phyloP scores from a whole-genome alignment of 2,797 vertebrate genomes.

The Eulemur albifrons region DNA sequence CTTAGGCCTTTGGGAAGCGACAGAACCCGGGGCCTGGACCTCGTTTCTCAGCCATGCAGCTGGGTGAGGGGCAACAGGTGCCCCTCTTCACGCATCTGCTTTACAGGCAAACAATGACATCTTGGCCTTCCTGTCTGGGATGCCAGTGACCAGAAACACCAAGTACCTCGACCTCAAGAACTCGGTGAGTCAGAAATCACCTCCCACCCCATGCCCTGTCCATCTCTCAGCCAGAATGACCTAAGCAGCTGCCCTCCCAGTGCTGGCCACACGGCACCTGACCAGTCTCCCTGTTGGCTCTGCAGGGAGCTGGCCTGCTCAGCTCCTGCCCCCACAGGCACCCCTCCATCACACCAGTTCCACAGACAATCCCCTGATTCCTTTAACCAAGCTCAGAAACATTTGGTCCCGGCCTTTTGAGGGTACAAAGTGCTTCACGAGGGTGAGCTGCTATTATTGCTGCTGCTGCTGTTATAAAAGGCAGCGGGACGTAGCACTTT shows the following conservation, averaged over 20 bases:
- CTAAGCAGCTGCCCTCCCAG: not conserved
- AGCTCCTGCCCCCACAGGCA: not conserved
- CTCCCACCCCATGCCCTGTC: fast-evolving
- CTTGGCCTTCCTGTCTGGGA: constrained; percentile 98
- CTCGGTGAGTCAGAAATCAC: constrained; percentile 87
- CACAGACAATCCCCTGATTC: not conserved
- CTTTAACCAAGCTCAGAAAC: not conserved
- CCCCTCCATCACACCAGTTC: not conserved
- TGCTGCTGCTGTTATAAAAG: not conserved
- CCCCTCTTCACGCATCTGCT: not conserved
- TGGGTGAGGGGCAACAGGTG: not conserved
- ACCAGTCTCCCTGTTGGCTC: not conserved
- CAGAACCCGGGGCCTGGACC: not conserved
- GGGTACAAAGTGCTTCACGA: not conserved
- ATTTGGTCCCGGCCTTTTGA: not conserved
- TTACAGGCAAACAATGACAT: constrained; percentile 97
- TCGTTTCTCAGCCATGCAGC: fast-evolving
- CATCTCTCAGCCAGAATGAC: not conserved
- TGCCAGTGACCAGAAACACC: constrained; percentile 97
- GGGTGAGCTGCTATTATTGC: not conserved
- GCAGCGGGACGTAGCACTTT: fast-evolving
- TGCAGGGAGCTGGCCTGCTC: not conserved
- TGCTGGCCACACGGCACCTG: fast-evolving
- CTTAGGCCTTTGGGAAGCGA: not conserved
- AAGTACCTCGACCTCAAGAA: constrained; percentile 99